Conservation (phyloP, 2,797 vertebrate species). For the Aeoliscus strigatus region DNA sequence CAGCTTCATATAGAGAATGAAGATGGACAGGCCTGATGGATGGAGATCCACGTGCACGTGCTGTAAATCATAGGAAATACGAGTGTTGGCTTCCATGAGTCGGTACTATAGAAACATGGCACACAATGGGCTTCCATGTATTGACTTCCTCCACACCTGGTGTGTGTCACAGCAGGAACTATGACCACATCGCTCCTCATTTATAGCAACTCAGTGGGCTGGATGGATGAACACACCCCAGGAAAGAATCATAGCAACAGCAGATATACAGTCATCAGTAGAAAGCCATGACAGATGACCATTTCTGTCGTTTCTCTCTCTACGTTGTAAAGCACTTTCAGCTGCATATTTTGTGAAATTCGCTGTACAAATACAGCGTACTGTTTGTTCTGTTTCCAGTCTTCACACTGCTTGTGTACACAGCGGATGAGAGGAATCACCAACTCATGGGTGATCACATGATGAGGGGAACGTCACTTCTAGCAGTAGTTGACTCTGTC, state of each 20-base stretch:
- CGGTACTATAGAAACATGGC: slow-evolving; percentile 11
- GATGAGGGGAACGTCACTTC: background rate
- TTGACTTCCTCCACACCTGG: slow-evolving; percentile 80
- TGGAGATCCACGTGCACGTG: background rate
- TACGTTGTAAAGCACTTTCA: too few species aligned
- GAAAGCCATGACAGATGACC: slow-evolving; percentile 33
- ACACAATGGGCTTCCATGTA: slow-evolving; percentile 65
- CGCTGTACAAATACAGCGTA: background rate
- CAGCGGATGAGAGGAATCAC: background rate
- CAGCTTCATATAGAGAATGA: too few species aligned
- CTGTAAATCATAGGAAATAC: slow-evolving; percentile 19
- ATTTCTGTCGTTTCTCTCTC: too few species aligned
- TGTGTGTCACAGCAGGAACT: slow-evolving; percentile 66
- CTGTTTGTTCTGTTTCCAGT: background rate
- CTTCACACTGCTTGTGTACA: background rate
- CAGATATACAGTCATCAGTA: slow-evolving; percentile 35
- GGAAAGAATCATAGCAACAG: slow-evolving; percentile 47
- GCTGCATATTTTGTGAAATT: too few species aligned
- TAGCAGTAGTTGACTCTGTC: background rate
- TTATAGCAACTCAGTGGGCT: slow-evolving; percentile 23
- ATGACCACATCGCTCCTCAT: slow-evolving; percentile 62
- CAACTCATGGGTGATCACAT: slow-evolving; percentile 4
- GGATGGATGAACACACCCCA: slow-evolving; percentile 22
- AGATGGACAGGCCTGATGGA: too few species aligned
- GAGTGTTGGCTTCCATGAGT: slow-evolving; percentile 43